Base-by-base conservation (phyloP, 1,140 invertebrate species). In the Orussus abietinus region DNA sequence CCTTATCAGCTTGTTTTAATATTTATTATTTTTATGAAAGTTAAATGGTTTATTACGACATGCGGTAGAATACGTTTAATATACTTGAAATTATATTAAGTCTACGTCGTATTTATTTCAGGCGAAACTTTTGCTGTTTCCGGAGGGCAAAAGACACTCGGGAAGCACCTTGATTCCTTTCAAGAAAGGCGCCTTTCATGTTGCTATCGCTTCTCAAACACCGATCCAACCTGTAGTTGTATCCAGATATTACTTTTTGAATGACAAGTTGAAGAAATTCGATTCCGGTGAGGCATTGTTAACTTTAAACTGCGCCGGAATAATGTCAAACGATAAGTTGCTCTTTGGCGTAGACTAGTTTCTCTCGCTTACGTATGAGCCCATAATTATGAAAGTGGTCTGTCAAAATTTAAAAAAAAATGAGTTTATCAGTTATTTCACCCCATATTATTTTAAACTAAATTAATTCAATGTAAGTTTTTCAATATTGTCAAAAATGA, bases 141-240 rank as follows among this genome's bases (percentile, higher is more conserved):
- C 88, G 2, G 86, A 90, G 72, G 86, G 86, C 9, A 88, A 84
- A 21, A 70, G 87, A 22, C 79, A 86, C 51, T 71, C 76, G 7
- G 79, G 79, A 15, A 78, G 79, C 9, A 78, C 77, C 5, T 64
- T 92, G 22, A 53, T 88, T 48, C 85, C 86, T 1, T 90, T 91
- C 58, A 95, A 96, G 64, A 96, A 96, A 72, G 94, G 93, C 1
- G 92, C 90, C 1, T 97, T 96, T 70, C 89, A 96, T 66, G 82
- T 95, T 44, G 92, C 93, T 1, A 74, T 95, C 30, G 80, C 84
- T 42, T 84, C 87, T 7, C 80, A 88, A 63, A 81, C 86, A 31
- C 88, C 90, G 9, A 84, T 96, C 46, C 83, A 93, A 57, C 92
- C 92, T 0, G 79, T 96, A 1, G 85, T 94, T 17, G 84, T 93